These are phyloP conservation scores for Hormaphis cornu DNA, from an alignment of 1,140 invertebrate species.

Conservation along the genomic window DNA sequence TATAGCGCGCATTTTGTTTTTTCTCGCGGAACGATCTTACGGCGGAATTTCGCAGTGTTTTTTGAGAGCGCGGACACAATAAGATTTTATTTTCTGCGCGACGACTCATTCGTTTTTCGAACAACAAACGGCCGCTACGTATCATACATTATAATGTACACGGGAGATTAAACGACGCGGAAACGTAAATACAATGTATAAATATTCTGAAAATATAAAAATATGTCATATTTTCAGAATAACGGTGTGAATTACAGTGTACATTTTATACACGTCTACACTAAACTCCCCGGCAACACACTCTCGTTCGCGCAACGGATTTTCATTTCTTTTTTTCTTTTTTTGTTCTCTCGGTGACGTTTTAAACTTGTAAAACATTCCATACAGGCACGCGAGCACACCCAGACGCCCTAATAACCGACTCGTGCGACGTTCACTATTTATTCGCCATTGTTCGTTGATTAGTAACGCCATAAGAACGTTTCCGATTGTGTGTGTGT, in stretches of 20 bases:
- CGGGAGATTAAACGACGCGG: not conserved
- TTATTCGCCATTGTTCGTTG: conserved; percentile 27
- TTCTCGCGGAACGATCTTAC: too few species aligned
- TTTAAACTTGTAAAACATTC: not conserved
- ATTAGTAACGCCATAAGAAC: conserved; percentile 26
- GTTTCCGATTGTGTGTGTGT: conserved; percentile 16
- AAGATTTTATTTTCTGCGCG: not conserved
- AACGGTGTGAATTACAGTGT: too few species aligned
- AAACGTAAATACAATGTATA: too few species aligned
- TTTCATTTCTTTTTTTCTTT: not conserved
- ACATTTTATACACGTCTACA: not conserved
- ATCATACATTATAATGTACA: too few species aligned
- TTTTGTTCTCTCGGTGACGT: not conserved
- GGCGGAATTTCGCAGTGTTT: too few species aligned
- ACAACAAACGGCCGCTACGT: not conserved
- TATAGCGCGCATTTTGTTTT: too few species aligned
- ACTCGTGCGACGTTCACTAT: conserved; percentile 27
- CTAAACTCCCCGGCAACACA: too few species aligned
- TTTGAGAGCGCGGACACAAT: too few species aligned
- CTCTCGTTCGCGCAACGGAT: not conserved
- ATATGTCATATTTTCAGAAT: not conserved
- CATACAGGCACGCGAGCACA: not conserved
- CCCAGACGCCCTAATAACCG: conserved; percentile 7
- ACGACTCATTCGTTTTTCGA: not conserved
- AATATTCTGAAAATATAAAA: too few species aligned